phyloP scores from a whole-genome alignment of 2,797 vertebrate species.

The Chrysolophus pictus region DNA sequence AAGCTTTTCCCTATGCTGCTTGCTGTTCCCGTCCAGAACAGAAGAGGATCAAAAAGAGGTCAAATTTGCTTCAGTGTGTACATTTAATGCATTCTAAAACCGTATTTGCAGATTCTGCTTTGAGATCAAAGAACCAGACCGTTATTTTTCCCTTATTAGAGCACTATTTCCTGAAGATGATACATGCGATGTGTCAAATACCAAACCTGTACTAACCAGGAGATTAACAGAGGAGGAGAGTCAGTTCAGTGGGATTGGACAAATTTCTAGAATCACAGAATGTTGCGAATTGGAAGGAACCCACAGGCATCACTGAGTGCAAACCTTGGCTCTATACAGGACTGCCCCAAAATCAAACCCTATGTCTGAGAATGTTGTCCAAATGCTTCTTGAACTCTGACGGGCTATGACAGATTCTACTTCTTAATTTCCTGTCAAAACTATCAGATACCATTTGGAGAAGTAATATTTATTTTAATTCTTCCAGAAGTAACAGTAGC shows the following conservation, averaged over 20 bases:
- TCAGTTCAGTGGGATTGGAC: neutral
- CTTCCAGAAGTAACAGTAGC: slow-evolving; percentile 18
- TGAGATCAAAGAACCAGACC: neutral
- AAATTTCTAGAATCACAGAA: neutral
- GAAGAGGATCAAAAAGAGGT: neutral
- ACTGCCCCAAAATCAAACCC: neutral
- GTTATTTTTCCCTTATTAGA: neutral
- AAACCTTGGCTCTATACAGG: neutral
- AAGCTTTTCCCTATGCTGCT: neutral
- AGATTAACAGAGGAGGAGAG: neutral
- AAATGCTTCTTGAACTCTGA: neutral
- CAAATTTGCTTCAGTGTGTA: neutral
- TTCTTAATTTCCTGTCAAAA: neutral
- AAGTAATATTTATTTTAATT: slow-evolving; percentile 17
- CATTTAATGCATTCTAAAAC: neutral
- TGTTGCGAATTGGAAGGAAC: neutral
- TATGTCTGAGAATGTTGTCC: neutral
- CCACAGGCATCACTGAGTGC: neutral
- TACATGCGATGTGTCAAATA: neutral
- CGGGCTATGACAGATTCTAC: neutral
- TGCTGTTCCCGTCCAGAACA: neutral
- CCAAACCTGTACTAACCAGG: neutral
- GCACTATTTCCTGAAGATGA: neutral
- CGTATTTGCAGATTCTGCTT: neutral
- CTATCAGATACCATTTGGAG: neutral